Evolutionary conservation across 2,888 invertebrate genomes (phyloP), one percentile per base, ranked within the genome.

Genomic region (Apocheima hispidaria): DNA sequence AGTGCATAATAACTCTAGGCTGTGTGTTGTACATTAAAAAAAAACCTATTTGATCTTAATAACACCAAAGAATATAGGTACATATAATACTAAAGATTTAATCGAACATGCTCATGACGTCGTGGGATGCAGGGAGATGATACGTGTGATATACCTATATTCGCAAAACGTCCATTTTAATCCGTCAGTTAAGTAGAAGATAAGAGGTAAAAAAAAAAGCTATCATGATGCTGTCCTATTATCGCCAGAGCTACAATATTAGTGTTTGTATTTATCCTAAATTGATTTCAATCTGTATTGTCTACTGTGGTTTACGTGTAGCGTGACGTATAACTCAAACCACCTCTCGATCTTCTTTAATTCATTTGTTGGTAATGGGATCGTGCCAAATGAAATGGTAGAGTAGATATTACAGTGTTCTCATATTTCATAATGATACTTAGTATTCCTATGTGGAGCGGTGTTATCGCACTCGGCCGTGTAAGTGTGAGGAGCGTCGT

Each of bases 371-470:
- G 44, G 60, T 60, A 61, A 65, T 53, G 57, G 51, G 28, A 33
- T 41, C 54, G 46, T 48, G 49, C 35, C 33, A 38, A 52, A 33
- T 16, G 46, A 36, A 48, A 26, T 40, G 59, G 30, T 48, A 48
- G 40, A 18, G 46, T n/a, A 40, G 46, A 52, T 12, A 28, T 28
- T 28, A 30, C 30, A 60, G 48, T 40, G 61, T 57, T 65, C 57
- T 50, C 57, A 54, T 58, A 68, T 68, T 68, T 68, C 68, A 66
- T 66, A 68, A 66, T 60, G 44, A 59, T 58, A 57, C 57, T 68
- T 68, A 60, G 68, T 68, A 70, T 70, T 68, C 68, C 53, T 54
- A 54, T 43, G 68, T 26, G 23, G n/a, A 40, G 41, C 38, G 18
- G 58, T 54, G 66, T 65, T 66, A 68, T 70, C 63, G 63, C 60